Conservation (phyloP, 2,113 vertebrate genomes). For the Aspidoscelis tigris region DNA sequence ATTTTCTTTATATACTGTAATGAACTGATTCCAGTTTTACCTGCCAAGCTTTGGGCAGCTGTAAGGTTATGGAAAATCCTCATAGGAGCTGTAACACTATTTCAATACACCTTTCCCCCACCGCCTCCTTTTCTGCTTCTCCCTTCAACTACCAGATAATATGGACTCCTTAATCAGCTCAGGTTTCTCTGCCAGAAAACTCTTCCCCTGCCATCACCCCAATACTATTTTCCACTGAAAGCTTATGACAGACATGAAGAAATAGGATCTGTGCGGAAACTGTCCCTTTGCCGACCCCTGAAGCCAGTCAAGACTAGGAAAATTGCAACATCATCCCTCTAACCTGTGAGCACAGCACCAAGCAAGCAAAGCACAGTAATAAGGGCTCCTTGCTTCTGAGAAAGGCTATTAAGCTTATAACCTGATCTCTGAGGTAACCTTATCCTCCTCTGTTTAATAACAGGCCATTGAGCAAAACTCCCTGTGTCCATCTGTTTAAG, state of each 20-base stretch:
- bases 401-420: background rate
- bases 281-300: conserved; percentile 20
- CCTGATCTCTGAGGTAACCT: conserved; percentile 35
- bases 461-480: conserved; percentile 56
- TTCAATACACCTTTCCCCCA: background rate
- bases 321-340: accelerated
- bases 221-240: conserved; percentile 3
- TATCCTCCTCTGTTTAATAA: conserved; percentile 56
- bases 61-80: background rate
- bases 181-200: background rate
- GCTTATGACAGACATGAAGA: background rate
- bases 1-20: background rate
- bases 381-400: background rate
- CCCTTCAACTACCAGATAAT: background rate
- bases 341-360: background rate
- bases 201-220: background rate
- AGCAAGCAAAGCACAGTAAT: accelerated
- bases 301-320: background rate
- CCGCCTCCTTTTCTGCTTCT: background rate
- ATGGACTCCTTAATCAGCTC: background rate
- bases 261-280: conserved; percentile 15
- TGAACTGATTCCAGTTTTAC: background rate
- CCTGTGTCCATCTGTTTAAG: background rate
- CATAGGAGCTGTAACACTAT: background rate
- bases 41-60: background rate